Conservation (phyloP, 2,113 vertebrate species). For the Loxodonta africana region DNA sequence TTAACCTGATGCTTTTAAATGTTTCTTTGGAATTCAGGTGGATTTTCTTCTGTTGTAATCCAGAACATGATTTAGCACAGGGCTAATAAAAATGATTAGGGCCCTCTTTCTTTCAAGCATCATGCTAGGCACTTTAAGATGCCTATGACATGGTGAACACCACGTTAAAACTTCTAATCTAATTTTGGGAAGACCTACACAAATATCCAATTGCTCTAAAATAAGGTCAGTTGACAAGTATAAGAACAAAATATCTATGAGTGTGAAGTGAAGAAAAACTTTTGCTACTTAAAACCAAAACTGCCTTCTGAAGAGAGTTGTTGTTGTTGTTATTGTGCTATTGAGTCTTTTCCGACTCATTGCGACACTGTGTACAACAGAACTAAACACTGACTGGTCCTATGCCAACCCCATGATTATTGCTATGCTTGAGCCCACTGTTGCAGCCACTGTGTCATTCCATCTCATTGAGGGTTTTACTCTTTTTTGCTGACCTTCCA, state of each 20-base stretch:
- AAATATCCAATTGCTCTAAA: conserved; percentile 4
- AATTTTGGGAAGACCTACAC: not conserved
- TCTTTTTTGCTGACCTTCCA: too few species aligned
- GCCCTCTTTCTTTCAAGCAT: not conserved
- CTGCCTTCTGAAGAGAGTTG: not conserved
- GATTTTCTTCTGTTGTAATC: not conserved
- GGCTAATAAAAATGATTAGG: not conserved
- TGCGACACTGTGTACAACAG: too few species aligned
- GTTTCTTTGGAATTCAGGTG: not conserved
- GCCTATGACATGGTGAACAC: not conserved
- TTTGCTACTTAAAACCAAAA: not conserved
- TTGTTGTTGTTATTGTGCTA: too few species aligned
- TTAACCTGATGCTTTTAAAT: conserved; percentile 3
- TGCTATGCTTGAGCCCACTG: too few species aligned
- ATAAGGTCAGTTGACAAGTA: not conserved
- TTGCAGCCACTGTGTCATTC: too few species aligned
- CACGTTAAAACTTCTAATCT: not conserved
- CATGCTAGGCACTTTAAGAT: not conserved
- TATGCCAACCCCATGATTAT: too few species aligned
- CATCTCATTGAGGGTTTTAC: too few species aligned
- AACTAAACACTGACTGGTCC: too few species aligned
- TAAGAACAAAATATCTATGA: not conserved
- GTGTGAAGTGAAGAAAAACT: not conserved
- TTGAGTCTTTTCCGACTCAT: too few species aligned
- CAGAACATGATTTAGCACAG: not conserved